These are phyloP conservation scores for Thalassarche chlororhynchos DNA, from an alignment of 2,113 vertebrate genomes.

Conservation along the genomic window DNA sequence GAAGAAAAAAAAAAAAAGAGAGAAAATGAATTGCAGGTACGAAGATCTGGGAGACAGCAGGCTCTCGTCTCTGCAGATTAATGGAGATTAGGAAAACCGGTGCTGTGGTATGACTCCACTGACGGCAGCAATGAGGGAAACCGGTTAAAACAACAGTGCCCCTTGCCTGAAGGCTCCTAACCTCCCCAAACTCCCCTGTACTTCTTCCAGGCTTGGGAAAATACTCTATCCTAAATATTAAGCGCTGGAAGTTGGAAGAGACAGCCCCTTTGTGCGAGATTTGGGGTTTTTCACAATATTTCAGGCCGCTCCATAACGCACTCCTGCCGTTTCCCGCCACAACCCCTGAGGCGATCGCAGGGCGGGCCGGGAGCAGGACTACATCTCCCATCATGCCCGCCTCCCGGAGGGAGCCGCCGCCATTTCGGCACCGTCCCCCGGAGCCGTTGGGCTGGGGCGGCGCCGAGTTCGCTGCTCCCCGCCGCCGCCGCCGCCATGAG, in stretches of 20 bases:
- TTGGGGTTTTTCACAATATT: accelerated
- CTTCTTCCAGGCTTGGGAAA: not conserved
- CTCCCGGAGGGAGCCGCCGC: accelerated
- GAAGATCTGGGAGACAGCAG: not conserved
- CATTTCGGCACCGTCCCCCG: not conserved
- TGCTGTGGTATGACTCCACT: not conserved
- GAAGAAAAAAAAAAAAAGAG: too few relatives aligned
- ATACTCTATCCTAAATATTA: too few relatives aligned
- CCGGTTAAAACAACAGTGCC: accelerated
- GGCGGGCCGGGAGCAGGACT: not conserved
- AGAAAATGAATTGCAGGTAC: not conserved
- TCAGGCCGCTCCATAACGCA: accelerated
- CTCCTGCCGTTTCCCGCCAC: not conserved
- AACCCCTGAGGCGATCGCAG: accelerated
- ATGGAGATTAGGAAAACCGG: not conserved
- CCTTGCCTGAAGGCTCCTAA: too few relatives aligned
- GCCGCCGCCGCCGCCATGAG: not conserved
- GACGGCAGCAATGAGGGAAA: not conserved
- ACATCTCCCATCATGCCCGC: slow-evolving; percentile 20
- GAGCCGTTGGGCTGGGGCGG: not conserved
- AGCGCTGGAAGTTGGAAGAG: not conserved
- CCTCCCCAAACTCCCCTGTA: too few relatives aligned
- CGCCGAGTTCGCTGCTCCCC: not conserved
- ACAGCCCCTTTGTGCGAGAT: too few relatives aligned
- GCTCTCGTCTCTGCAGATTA: not conserved